These are phyloP conservation scores for Microcebus jonahi DNA, from an alignment of 2,113 vertebrate species.

Conservation along the genomic window DNA sequence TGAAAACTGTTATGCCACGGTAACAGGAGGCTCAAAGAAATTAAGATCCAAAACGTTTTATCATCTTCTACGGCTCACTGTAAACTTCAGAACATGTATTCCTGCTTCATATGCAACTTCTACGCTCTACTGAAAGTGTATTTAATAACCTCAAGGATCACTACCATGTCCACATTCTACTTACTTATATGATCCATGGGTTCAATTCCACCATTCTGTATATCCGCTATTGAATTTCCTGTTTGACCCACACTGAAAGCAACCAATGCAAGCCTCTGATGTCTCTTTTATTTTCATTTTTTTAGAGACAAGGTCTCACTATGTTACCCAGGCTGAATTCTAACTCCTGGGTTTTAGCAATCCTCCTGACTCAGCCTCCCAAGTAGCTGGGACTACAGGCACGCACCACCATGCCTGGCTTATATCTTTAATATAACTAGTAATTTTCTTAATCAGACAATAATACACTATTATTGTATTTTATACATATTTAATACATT, in stretches of 20 bases:
- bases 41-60: neutral
- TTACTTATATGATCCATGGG: too few species aligned
- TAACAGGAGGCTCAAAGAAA: neutral
- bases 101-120: neutral
- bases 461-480: neutral
- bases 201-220: neutral
- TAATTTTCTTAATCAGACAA: neutral
- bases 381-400: neutral
- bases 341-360: neutral
- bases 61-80: neutral
- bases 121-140: too few species aligned
- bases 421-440: neutral
- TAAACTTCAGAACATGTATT: neutral
- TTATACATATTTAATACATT: neutral
- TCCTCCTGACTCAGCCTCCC: neutral
- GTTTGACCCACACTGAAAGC: neutral
- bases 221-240: neutral
- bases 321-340: neutral
- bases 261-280: neutral
- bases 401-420: neutral
- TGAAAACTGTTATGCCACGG: neutral
- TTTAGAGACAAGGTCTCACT: neutral
- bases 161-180: neutral
- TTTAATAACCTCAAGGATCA: neutral
- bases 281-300: neutral